Evolutionary conservation across 2,888 invertebrate species (phyloP).

Genomic region (Metopia argyrocephala): DNA sequence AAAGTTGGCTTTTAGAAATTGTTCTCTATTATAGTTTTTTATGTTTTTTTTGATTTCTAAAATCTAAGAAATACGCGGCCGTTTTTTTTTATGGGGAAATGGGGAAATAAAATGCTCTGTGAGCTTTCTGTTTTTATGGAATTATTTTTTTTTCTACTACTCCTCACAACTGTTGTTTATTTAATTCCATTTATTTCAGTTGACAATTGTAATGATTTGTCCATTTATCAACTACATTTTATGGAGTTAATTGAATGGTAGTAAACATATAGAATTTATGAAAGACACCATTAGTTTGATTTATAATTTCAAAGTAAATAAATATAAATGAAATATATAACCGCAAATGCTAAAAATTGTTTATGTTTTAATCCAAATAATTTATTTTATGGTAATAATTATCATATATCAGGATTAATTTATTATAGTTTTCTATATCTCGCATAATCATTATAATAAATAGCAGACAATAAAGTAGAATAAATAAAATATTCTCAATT

Average conservation of each 20-base stretch:
- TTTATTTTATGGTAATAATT: background rate
- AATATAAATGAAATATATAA: background rate
- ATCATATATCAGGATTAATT: background rate
- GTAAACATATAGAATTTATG: slow-evolving; percentile 66
- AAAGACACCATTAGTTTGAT: slow-evolving; percentile 61
- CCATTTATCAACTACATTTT: slow-evolving; percentile 66
- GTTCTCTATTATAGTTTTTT: background rate
- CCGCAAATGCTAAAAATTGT: background rate
- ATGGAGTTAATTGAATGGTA: slow-evolving; percentile 68
- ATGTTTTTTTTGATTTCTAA: background rate
- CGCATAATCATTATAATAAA: too few relatives aligned
- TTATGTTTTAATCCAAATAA: background rate
- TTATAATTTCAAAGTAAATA: background rate
- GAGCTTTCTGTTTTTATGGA: slow-evolving; percentile 9
- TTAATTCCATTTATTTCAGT: background rate
- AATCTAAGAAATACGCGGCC: slow-evolving; percentile 1
- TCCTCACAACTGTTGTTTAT: slow-evolving; percentile 30
- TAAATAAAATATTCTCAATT: too few relatives aligned
- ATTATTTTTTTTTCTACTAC: background rate
- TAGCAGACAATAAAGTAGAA: too few relatives aligned
- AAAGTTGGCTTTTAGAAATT: slow-evolving; percentile 13
- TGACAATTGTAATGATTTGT: slow-evolving; percentile 35
- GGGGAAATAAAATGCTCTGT: too few relatives aligned
- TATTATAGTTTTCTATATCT: too few relatives aligned
- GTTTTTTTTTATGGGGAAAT: slow-evolving; percentile 20